A percentile compares a stretch with the other conserved stretches of the same genome.
phyloP scores from a whole-genome alignment of 1,140 invertebrate genomes.

The Bombyx mandarina region DNA sequence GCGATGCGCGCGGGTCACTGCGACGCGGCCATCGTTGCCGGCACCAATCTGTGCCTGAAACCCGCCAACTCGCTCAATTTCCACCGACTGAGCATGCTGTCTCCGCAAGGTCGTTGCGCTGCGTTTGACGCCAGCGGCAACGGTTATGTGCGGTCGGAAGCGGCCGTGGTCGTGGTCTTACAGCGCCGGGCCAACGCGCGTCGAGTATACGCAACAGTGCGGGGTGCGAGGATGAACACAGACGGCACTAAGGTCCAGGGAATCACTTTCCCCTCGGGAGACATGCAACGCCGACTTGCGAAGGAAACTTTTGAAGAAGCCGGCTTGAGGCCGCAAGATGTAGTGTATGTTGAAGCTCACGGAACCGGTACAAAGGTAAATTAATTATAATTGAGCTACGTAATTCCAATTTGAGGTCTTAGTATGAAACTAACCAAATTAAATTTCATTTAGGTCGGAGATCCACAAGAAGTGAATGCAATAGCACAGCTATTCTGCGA shows the following conservation, averaged over 20 bases:
- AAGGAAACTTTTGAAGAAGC: conserved; percentile 87
- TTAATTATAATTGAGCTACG: too few species aligned
- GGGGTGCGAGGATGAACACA: conserved; percentile 89
- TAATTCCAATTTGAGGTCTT: too few species aligned
- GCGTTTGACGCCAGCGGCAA: conserved; percentile 92
- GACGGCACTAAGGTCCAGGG: conserved; percentile 92
- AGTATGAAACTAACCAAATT: too few species aligned
- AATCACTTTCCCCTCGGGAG: conserved; percentile 92
- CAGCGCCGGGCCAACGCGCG: conserved; percentile 83
- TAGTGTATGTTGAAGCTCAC: conserved; percentile 94
- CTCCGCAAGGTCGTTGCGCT: conserved; percentile 90
- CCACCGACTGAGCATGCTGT: conserved; percentile 89
- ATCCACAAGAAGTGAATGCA: conserved; percentile 96
- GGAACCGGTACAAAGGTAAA: conserved; percentile 94
- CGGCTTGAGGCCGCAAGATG: conserved; percentile 83
- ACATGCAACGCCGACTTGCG: conserved; percentile 89
- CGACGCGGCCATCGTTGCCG: conserved; percentile 94
- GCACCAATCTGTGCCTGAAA: conserved; percentile 86
- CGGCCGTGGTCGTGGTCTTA: conserved; percentile 83
- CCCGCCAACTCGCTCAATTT: conserved; percentile 94
- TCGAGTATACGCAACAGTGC: conserved; percentile 85
- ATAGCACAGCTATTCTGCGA: conserved; percentile 92
- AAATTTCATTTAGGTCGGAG: conserved; percentile 75
- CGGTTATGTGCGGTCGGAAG: conserved; percentile 95
- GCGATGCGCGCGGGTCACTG: conserved; percentile 89